Evolutionary conservation across 2,888 invertebrate genomes (phyloP).

Genomic region (Andrena flavipes): DNA sequence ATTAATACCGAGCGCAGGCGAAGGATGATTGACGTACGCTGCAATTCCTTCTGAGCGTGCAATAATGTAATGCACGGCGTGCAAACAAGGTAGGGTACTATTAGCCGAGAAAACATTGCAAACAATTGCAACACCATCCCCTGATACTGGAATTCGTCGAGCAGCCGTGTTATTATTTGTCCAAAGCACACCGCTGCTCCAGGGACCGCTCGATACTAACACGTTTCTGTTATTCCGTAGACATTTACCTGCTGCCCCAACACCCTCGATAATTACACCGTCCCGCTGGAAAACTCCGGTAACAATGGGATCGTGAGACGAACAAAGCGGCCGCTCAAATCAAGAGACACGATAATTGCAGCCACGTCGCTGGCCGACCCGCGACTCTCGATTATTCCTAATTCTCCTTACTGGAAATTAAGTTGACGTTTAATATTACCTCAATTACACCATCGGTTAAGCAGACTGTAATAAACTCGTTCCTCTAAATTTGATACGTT

Average conservation of each 20-base stretch:
- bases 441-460: slow-evolving; percentile 16
- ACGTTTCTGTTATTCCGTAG: slow-evolving; percentile 40
- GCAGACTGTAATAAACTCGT: slow-evolving; percentile 9
- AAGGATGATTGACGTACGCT: slow-evolving; percentile 63
- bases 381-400: neutral
- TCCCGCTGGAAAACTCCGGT: slow-evolving; percentile 42
- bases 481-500: too few species aligned
- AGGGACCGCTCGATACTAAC: slow-evolving; percentile 27
- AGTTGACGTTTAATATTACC: slow-evolving; percentile 7
- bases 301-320: slow-evolving; percentile 46
- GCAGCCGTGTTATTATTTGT: slow-evolving; percentile 37
- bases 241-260: slow-evolving; percentile 37
- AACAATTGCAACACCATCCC: slow-evolving; percentile 55
- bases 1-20: slow-evolving; percentile 57
- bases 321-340: slow-evolving; percentile 26
- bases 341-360: slow-evolving; percentile 29
- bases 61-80: slow-evolving; percentile 44
- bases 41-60: slow-evolving; percentile 59
- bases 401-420: neutral
- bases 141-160: slow-evolving; percentile 32
- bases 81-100: slow-evolving; percentile 54
- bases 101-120: slow-evolving; percentile 40
- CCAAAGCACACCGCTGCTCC: slow-evolving; percentile 19
- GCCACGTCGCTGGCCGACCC: slow-evolving; percentile 11
- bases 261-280: slow-evolving; percentile 32